These are phyloP conservation scores for Dasyornis broadbenti DNA, from an alignment of 2,113 vertebrate genomes.

Conservation along the genomic window DNA sequence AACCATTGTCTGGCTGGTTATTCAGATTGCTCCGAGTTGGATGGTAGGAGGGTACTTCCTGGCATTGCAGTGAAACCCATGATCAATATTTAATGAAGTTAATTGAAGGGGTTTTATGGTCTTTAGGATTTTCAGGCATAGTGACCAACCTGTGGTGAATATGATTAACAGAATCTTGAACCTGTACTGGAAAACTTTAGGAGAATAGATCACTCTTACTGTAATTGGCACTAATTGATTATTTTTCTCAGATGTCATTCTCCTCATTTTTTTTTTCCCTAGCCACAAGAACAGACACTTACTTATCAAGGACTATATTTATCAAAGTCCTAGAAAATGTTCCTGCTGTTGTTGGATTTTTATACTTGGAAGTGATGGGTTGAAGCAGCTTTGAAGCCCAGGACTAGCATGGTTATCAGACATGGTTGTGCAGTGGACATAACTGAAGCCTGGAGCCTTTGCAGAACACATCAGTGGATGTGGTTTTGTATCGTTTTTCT, in stretches of 20 bases:
- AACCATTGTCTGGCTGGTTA: neutral
- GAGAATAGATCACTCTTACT: neutral
- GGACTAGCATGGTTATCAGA: neutral
- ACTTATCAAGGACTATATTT: too few species aligned
- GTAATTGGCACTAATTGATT: neutral
- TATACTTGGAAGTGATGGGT: neutral
- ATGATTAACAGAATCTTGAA: neutral
- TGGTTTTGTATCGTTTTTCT: slow-evolving; percentile 5
- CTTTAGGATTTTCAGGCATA: neutral
- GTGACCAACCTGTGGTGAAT: neutral
- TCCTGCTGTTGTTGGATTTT: neutral
- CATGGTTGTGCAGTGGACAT: neutral
- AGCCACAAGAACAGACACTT: neutral
- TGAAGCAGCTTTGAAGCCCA: neutral
- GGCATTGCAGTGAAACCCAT: neutral
- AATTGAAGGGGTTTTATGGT: neutral
- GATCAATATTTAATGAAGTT: neutral
- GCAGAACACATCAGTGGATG: neutral
- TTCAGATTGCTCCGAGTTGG: neutral
- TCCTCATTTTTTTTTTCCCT: neutral
- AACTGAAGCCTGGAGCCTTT: neutral
- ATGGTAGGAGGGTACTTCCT: neutral
- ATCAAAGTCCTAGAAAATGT: neutral
- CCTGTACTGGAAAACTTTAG: neutral
- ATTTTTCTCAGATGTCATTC: neutral